These are phyloP conservation scores for Myotis myotis DNA, from an alignment of 2,797 vertebrate genomes.

Conservation along the genomic window DNA sequence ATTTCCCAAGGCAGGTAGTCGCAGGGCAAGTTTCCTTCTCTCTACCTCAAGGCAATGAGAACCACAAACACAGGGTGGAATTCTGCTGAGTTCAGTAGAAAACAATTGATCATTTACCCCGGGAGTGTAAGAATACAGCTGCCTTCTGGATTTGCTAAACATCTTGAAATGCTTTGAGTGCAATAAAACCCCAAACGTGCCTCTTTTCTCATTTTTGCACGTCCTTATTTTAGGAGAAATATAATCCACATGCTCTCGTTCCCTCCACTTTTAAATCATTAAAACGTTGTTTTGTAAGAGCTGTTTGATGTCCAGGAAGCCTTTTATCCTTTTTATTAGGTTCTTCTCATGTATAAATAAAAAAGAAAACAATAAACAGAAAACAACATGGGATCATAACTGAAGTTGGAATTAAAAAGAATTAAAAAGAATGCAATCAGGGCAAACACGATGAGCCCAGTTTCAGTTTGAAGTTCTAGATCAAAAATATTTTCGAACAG, in stretches of 20 bases:
- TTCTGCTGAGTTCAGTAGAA: background rate
- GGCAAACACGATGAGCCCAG: background rate
- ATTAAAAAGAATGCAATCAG: background rate
- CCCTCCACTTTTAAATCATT: constrained; percentile 62
- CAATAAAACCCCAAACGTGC: constrained; percentile 34
- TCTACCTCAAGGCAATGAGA: background rate
- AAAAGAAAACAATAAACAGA: constrained; percentile 49
- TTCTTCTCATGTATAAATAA: constrained; percentile 34
- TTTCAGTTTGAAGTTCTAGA: background rate
- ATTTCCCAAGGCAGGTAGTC: background rate
- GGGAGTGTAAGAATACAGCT: background rate
- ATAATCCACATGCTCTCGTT: constrained; percentile 52
- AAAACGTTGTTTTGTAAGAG: constrained; percentile 61
- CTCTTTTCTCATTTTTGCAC: constrained; percentile 11
- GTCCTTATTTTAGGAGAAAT: constrained; percentile 60
- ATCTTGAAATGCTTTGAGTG: constrained; percentile 55
- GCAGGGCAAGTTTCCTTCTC: background rate
- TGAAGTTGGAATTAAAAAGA: too few relatives aligned
- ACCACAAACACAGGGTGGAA: background rate
- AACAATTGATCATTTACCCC: background rate
- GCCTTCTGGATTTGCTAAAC: background rate
- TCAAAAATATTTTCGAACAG: background rate
- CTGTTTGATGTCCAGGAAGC: constrained; percentile 52
- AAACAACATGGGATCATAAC: constrained; percentile 23
- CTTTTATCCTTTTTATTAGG: constrained; percentile 62